phyloP scores from a whole-genome alignment of 1,140 invertebrate species.

The Platyura marginata region DNA sequence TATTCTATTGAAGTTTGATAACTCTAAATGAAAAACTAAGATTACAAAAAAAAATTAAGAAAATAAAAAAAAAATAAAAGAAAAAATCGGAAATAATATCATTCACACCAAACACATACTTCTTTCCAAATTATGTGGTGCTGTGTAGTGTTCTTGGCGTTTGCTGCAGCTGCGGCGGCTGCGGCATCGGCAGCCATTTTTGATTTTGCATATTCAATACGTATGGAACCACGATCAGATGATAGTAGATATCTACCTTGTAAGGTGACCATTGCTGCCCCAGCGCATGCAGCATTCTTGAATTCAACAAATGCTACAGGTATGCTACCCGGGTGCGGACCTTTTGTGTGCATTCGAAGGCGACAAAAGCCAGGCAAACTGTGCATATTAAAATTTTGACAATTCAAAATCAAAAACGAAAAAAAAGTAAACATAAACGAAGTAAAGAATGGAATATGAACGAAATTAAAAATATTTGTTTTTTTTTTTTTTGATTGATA shows the following conservation, averaged over 20 bases:
- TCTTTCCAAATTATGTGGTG: constrained; percentile 4
- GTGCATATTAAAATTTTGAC: too few species aligned
- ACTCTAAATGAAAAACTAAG: constrained; percentile 9
- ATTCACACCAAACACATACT: background rate
- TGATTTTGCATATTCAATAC: constrained; percentile 95
- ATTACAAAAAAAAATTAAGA: constrained; percentile 1
- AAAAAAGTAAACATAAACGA: too few species aligned
- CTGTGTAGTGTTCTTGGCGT: constrained; percentile 8
- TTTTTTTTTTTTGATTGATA: too few species aligned
- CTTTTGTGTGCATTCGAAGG: constrained; percentile 91
- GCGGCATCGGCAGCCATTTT: constrained; percentile 77
- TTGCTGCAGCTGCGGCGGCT: constrained; percentile 14
- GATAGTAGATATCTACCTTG: constrained; percentile 88
- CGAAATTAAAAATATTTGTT: too few species aligned
- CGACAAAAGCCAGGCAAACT: constrained; percentile 94
- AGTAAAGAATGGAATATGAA: too few species aligned
- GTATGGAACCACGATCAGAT: constrained; percentile 86
- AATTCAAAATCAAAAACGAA: too few species aligned
- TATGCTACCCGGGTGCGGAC: constrained; percentile 38
- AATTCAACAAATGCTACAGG: constrained; percentile 94
- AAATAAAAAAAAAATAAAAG: background rate
- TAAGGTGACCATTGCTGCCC: constrained; percentile 74
- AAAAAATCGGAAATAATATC: background rate
- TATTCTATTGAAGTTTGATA: too few species aligned
- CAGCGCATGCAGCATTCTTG: constrained; percentile 74